Base-by-base conservation (phyloP, 1,140 invertebrate species). In the Parapsyche elsis region DNA sequence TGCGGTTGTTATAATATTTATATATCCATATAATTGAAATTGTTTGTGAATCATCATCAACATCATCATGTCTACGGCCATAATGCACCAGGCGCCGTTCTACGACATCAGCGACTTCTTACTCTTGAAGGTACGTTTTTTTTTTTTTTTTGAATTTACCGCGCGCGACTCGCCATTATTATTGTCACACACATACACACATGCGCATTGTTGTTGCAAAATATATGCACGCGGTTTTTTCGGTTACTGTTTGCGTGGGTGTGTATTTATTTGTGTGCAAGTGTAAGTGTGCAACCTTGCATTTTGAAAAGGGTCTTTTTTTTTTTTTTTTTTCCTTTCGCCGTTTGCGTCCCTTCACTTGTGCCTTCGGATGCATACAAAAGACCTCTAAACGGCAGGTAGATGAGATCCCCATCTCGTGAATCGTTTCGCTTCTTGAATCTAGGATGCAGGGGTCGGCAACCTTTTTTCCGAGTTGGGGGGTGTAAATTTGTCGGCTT, bases 11-110 rank as follows among this genome's bases (percentile, higher is more conserved):
- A n/a, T n/a, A n/a, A n/a, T n/a, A n/a, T n/a, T n/a, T n/a, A n/a
- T n/a, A n/a, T n/a, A n/a, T n/a, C n/a, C n/a, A n/a, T n/a, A n/a
- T n/a, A n/a, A n/a, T n/a, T n/a, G n/a, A n/a, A n/a, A n/a, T n/a
- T n/a, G n/a, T n/a, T n/a, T n/a, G n/a, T n/a, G n/a, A n/a, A n/a
- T n/a, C n/a, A n/a, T n/a, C n/a, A n/a, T n/a, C n/a, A n/a, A n/a
- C n/a, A n/a, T 26, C 85, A 87, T 71, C 73, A 89, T 89, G 88
- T 89, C 88, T 87, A 89, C 88, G 85, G 88, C 88, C 84, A 89
- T 89, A 86, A 89, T 89, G 88, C 88, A 89, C 85, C 88, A 89
- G 87, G 88, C 88, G 87, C 87, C 87, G 85, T 85, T 89, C 85
- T 89, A 88, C 85, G 88, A 88, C 77, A 87, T 89, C 88, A 88